Evolutionary conservation across 2,888 invertebrate genomes (phyloP), one percentile per base, ranked within the genome.

Genomic region (Leucophenga maculata): DNA sequence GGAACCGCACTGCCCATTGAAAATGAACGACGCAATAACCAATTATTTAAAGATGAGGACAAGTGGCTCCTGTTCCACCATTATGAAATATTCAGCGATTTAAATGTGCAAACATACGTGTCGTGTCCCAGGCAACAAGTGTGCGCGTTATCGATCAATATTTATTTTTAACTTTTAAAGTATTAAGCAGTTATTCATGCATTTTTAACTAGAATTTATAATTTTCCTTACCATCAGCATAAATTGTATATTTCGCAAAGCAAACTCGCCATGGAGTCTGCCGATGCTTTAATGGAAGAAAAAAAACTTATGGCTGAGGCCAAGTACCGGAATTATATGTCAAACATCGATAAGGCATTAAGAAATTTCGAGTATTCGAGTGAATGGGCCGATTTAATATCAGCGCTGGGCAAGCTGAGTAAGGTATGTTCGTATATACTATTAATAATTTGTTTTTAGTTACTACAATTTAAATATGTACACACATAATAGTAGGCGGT

Each of bases 301-400:
- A 94, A 93, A 87, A 94, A 94, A 85, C 90, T 95, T 54, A 92
- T 95, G 90, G 93, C 93, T 78, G 95, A 95, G 88, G 92, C 94
- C 20, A 95, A 95, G 87, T 95, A 95, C 88, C 91, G 95, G 78
- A 92, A 93, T 90, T 93, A 94, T 87, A 93, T 93, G 76, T 92
- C 93, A 57, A 92, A 93, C 74, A 93, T 97, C 67, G 97, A 97
- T 86, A 96, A 95, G 88, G 95, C 95, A 16, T 89, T 97, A 73
- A 95, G 94, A 86, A 94, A 93, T 88, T 97, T 97, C 89, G 97
- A 97, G 85, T 94, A 94, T 85, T 95, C 96, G n/a, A 94, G 94
- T 80, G 97, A 97, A 91, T 97, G 97, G 97, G 95, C 97, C 69
- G 97, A 97, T 89, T 90, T 97, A 66, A 97, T 97, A 82, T 94